Base-by-base conservation (phyloP, 1,140 invertebrate species). In the Pseudobourletiella spinata region DNA sequence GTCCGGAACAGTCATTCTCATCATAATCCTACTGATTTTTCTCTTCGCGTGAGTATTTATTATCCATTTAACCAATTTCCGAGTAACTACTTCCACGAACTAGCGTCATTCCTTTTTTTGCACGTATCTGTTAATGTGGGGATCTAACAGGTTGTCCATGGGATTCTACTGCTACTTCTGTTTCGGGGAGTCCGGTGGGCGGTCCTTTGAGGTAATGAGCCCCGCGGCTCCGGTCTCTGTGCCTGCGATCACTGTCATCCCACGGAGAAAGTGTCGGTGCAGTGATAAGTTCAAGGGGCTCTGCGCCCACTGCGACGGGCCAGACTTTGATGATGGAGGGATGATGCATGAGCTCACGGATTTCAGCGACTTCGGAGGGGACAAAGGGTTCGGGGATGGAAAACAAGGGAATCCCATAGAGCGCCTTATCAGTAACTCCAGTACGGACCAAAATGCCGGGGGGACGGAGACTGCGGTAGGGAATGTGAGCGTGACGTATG, bases 211-310 rank as follows among this genome's bases (percentile, higher is more conserved):
- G 2, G 44, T 42, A 3, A 62, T 60, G 50, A 44, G 58, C 1
- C 57, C 61, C 28, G 57, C 48, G 22, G 24, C 59, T 18, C 6
- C 51, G 11, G 39, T 52, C 16, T 48, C 54, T 0, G 59, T 8
- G 20, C 39, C 56, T 48, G 52, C 39, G 44, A 18, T 29, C 2
- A 29, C 42, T 20, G 24, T 29, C n/a, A 0, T 59, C n/a, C 42
- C 42, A 28, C 50, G 46, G 29, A 57, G 42, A 11, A 66, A 62
- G 15, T 66, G 64, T 29, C 48, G 56, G 32, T 66, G 64, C 30
- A 58, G 42, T 26, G 59, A 61, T 28, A 61, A 66, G 42, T 66
- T 66, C 29, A 66, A 66, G 57, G 64, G 64, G 44, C 15, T 32
- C 2, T 66, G 64, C 35, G 44, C 48, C 50, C 30, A 39, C 20